Base-by-base conservation (phyloP, 2,113 vertebrate genomes). In the Cyphomyrus plagiostoma region DNA sequence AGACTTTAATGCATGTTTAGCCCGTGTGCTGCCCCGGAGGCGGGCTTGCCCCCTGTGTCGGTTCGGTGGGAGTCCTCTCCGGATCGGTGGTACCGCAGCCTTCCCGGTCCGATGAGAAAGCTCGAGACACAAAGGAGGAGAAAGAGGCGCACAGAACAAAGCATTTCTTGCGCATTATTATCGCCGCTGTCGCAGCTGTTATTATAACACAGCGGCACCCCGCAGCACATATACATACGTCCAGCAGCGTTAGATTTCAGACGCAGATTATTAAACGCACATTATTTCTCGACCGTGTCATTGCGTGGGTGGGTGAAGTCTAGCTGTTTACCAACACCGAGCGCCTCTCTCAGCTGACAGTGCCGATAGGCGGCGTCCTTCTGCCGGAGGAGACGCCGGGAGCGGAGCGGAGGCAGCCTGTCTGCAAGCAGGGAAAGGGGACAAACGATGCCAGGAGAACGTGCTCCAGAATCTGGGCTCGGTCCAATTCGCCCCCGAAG, bases 351-450 rank as follows among this genome's bases (percentile, higher is more conserved):
- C 45, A 7, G 46, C 13, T 30, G 46, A 88, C 82, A 86, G 46
- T 93, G 94, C 93, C 93, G 92, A 92, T 92, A 91, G 93, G 88
- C 92, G 93, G 94, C 86, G 93, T 93, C 95, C 94, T 94, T 70
- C 45, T 80, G 88, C 49, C 66, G 88, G 89, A 80, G 84, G 83
- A n/a, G 66, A 90, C 83, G 52, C 82, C 83, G 80, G 48, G 50
- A 90, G 89, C 83, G 48, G 93, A 39, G 26, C 46, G 50, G 52
- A 86, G 35, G 77, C 30, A 85, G 46, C 62, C 91, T 83, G 92
- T 90, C 87, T 89, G 89, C 89, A 91, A 92, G 91, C 89, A 83
- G 92, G 91, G 91, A 30, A 84, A 35, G 49, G 88, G 77, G 48
- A 77, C 50, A 39, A 42, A 53, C 88, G 52, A 39, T 46, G 46